Evolutionary conservation across 2,888 invertebrate genomes (phyloP).

Genomic region (Pollenia angustigena): DNA sequence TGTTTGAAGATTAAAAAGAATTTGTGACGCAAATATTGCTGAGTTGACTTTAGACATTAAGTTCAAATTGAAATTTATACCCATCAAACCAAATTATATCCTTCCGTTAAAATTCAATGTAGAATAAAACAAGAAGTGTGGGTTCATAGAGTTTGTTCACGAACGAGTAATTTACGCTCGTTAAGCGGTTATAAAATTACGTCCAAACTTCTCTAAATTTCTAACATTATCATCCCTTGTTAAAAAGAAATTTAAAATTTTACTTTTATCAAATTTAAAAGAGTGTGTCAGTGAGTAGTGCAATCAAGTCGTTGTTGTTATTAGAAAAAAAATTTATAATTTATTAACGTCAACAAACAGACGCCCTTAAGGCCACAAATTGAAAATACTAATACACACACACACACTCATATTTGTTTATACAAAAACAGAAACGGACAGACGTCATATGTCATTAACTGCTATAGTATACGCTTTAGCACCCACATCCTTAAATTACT

Average conservation of each 20-base stretch:
- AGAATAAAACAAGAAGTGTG: not conserved
- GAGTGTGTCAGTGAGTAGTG: constrained; percentile 1
- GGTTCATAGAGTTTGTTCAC: not conserved
- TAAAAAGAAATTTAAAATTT: constrained; percentile 59
- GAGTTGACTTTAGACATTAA: constrained; percentile 56
- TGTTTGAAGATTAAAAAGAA: not conserved
- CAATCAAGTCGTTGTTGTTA: constrained; percentile 77
- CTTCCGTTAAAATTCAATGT: constrained; percentile 51
- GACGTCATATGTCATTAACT: constrained; percentile 69
- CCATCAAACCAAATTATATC: constrained; percentile 72
- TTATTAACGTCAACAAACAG: constrained; percentile 83
- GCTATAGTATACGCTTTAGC: constrained; percentile 72
- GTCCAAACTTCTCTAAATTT: constrained; percentile 16
- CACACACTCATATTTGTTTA: constrained; percentile 9
- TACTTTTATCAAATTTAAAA: constrained; percentile 11
- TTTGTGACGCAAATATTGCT: constrained; percentile 13
- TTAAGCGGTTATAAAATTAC: constrained; percentile 67
- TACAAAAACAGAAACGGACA: constrained; percentile 12
- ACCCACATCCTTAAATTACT: constrained; percentile 69
- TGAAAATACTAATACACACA: constrained; percentile 51
- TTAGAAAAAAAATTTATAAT: constrained; percentile 83
- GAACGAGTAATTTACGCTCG: constrained; percentile 63
- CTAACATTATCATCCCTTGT: constrained; percentile 59
- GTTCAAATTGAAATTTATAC: constrained; percentile 63
- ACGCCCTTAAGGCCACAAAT: constrained; percentile 74